A percentile compares a stretch with the other conserved stretches of the same genome.
Conservation (phyloP, 2,797 vertebrate species). For the Gorsachius magnificus region DNA sequence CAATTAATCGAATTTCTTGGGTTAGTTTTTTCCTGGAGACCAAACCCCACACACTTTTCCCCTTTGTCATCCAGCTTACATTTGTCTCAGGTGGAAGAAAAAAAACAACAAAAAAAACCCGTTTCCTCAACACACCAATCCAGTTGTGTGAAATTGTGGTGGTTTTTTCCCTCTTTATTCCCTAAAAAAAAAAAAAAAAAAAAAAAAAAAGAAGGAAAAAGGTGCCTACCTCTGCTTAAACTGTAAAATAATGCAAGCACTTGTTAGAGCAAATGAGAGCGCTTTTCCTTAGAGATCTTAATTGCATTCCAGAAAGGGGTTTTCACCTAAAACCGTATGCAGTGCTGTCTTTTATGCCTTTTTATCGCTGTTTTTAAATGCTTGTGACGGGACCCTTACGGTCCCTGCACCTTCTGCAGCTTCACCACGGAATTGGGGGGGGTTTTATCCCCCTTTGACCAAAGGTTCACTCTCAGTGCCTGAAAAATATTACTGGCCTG, state of each 20-base stretch:
- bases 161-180: not conserved
- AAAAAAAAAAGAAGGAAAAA: not conserved
- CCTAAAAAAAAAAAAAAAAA: not conserved
- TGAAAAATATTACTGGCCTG: not conserved
- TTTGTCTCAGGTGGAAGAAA: conserved; percentile 38
- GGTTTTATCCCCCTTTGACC: not conserved
- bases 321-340: not conserved
- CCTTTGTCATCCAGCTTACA: conserved; percentile 10
- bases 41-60: conserved; percentile 6
- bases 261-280: too few species aligned
- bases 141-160: not conserved
- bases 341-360: not conserved
- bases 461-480: not conserved
- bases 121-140: not conserved
- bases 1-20: not conserved
- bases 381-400: not conserved
- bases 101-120: too few species aligned
- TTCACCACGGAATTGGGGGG: too few species aligned
- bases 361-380: not conserved
- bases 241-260: not conserved
- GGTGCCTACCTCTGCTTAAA: not conserved
- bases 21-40: not conserved
- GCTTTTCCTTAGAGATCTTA: not conserved
- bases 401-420: not conserved
- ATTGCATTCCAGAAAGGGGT: not conserved